These are phyloP conservation scores for Odontamblyopus rebecca DNA, from an alignment of 2,797 vertebrate species.

Conservation along the genomic window DNA sequence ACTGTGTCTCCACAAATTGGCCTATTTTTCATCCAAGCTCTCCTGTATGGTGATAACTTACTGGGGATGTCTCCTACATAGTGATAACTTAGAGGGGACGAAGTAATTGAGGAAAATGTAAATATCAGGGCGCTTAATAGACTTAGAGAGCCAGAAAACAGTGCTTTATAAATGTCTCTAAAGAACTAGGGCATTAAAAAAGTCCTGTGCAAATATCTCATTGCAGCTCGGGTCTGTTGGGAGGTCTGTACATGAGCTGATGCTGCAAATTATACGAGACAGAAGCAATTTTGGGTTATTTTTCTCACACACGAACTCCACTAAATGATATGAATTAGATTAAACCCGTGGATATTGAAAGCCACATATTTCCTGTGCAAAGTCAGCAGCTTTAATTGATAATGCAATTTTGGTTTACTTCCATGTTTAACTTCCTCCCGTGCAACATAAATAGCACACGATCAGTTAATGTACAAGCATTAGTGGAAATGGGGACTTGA, in stretches of 20 bases:
- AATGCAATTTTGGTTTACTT: slow-evolving; percentile 48
- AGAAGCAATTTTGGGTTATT: slow-evolving; percentile 70
- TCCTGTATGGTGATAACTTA: slow-evolving; percentile 39
- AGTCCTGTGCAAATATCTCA: slow-evolving; percentile 54
- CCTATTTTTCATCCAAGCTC: slow-evolving; percentile 25
- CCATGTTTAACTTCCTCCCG: slow-evolving; percentile 6
- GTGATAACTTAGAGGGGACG: slow-evolving; percentile 33
- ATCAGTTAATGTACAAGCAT: slow-evolving; percentile 5
- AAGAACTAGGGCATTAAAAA: slow-evolving; percentile 43
- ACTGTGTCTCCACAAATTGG: slow-evolving; percentile 34
- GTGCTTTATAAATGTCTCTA: slow-evolving; percentile 43
- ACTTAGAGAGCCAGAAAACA: slow-evolving; percentile 32
- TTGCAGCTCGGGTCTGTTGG: slow-evolving; percentile 35
- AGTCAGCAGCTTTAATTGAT: slow-evolving; percentile 69
- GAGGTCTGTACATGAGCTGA: slow-evolving; percentile 54
- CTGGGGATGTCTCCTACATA: slow-evolving; percentile 9
- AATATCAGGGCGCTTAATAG: slow-evolving; percentile 48
- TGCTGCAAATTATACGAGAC: slow-evolving; percentile 70
- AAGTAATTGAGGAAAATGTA: slow-evolving; percentile 46
- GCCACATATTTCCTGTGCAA: slow-evolving; percentile 54
- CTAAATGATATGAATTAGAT: slow-evolving; percentile 67
- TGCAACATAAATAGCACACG: not conserved
- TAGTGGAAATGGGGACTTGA: slow-evolving; percentile 4
- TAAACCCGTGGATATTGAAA: slow-evolving; percentile 56
- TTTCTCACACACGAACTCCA: slow-evolving; percentile 60